Percentiles rank a stretch among this genome's conserved stretches.
These are phyloP conservation scores for Tetrax tetrax DNA, from an alignment of 2,113 vertebrate species.

Conservation along the genomic window DNA sequence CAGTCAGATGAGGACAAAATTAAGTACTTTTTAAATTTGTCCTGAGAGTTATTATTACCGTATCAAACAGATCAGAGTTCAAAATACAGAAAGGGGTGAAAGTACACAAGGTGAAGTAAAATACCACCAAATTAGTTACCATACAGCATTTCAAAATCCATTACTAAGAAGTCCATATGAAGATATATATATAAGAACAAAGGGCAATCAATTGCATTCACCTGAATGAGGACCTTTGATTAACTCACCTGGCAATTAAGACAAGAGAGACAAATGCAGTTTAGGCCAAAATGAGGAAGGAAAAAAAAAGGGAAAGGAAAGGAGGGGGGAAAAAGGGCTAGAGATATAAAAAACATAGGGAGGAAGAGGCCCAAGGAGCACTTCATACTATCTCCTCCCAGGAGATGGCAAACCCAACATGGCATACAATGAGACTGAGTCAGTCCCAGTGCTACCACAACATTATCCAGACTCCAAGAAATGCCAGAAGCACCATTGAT, in stretches of 20 bases:
- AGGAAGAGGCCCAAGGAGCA: neutral
- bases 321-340: neutral
- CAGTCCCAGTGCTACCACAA: neutral
- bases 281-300: neutral
- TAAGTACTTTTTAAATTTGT: neutral
- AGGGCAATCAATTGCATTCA: rapidly evolving
- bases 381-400: neutral
- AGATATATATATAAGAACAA: neutral
- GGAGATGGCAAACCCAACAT: neutral
- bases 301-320: rapidly evolving
- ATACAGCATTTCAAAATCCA: neutral
- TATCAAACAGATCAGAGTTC: neutral
- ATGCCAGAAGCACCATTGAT: neutral
- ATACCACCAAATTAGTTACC: neutral
- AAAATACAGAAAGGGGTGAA: neutral
- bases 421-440: rapidly evolving
- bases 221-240: neutral
- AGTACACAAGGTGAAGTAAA: neutral
- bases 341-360: neutral
- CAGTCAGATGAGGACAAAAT: neutral
- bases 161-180: neutral
- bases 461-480: neutral
- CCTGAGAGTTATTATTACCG: neutral
- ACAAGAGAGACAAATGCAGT: neutral
- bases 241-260: neutral